Conservation (phyloP, 1,140 invertebrate genomes). For the Megalopta genalis region DNA sequence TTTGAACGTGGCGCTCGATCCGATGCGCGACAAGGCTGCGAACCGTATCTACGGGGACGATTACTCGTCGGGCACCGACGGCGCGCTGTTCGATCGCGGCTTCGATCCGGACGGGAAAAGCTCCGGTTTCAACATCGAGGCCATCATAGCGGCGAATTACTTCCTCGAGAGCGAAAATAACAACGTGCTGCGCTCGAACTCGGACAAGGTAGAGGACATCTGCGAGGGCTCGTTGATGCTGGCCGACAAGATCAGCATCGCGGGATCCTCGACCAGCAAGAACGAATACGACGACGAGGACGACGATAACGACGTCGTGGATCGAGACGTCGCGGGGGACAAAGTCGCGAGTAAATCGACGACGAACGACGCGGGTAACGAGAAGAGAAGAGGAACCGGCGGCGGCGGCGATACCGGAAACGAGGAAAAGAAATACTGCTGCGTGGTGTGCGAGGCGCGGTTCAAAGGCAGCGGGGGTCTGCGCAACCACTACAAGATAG, state of each 20-base stretch:
- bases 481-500: conserved; percentile 83
- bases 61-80: conserved; percentile 18
- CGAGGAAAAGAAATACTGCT: conserved; percentile 80
- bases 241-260: conserved; percentile 29
- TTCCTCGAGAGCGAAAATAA: conserved; percentile 73
- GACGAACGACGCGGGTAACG: too few species aligned
- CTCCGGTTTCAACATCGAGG: conserved; percentile 67
- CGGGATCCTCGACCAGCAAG: not conserved
- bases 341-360: too few species aligned
- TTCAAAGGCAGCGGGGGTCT: conserved; percentile 87
- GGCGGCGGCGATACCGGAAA: not conserved
- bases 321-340: too few species aligned
- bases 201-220: not conserved
- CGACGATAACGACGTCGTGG: not conserved
- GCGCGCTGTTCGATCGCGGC: not conserved
- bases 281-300: not conserved
- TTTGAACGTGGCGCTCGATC: not conserved
- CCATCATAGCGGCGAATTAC: conserved; percentile 72
- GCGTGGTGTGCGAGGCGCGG: conserved; percentile 86
- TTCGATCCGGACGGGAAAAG: conserved; percentile 29
- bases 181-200: conserved; percentile 53
- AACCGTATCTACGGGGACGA: not conserved
- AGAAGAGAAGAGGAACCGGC: not conserved
- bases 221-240: conserved; percentile 38
- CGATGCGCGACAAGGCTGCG: too few species aligned